These are phyloP conservation scores for Acestrorhynchus altus DNA, from an alignment of 2,797 vertebrate species.

Conservation along the genomic window DNA sequence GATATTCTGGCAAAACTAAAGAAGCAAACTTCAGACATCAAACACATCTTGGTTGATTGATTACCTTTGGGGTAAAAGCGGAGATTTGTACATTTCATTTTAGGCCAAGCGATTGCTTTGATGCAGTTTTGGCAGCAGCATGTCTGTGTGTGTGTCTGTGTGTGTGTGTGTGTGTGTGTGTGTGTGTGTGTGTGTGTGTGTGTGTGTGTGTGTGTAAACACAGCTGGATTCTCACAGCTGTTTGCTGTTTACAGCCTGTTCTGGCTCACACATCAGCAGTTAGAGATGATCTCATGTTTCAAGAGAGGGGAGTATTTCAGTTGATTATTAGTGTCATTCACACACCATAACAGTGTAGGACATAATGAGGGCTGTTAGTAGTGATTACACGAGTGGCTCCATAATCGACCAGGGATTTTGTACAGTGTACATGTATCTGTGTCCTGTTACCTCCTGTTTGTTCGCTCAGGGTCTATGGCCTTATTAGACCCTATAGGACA, in stretches of 20 bases:
- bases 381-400: neutral
- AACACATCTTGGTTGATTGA: too few species aligned
- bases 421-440: too few species aligned
- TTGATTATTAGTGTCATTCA: neutral
- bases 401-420: neutral
- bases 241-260: neutral
- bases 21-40: too few species aligned
- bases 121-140: neutral
- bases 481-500: too few species aligned
- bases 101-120: too few species aligned
- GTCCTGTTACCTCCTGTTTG: too few species aligned
- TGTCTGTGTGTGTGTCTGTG: neutral
- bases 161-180: neutral
- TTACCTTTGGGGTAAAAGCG: too few species aligned
- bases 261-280: neutral
- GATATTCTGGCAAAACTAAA: too few species aligned
- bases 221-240: neutral
- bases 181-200: neutral
- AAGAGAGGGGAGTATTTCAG: neutral
- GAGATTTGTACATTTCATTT: too few species aligned
- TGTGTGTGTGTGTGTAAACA: neutral
- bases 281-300: neutral
- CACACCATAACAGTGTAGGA: neutral
- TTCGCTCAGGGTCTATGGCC: too few species aligned
- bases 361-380: neutral